Evolutionary conservation across 2,888 invertebrate genomes (phyloP).

Genomic region (Eilema sororculum): DNA sequence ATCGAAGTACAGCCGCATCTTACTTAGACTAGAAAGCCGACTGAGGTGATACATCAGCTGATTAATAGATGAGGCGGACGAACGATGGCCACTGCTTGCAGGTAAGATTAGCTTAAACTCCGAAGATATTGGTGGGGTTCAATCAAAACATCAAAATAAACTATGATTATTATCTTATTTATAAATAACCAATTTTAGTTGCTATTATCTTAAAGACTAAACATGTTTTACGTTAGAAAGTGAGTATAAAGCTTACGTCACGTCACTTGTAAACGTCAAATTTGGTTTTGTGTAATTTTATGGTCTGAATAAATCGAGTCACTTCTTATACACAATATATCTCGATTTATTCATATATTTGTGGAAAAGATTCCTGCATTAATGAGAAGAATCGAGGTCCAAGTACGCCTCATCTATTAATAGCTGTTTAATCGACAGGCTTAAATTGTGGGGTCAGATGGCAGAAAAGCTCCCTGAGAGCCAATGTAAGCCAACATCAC

Average conservation of each 20-base stretch:
- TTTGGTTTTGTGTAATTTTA: constrained; percentile 8
- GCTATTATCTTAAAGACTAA: constrained; percentile 30
- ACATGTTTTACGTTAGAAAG: constrained; percentile 43
- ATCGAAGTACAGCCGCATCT: no score
- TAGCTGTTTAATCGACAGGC: no score
- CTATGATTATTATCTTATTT: constrained; percentile 19
- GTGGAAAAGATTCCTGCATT: no score
- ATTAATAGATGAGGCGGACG: no score
- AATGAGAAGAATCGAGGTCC: no score
- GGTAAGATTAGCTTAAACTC: background rate
- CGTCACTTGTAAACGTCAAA: constrained; percentile 23
- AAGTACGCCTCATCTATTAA: no score
- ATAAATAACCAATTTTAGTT: constrained; percentile 19
- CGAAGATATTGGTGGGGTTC: background rate
- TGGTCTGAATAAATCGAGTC: constrained; percentile 6
- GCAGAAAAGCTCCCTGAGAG: no score
- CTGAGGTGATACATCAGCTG: background rate
- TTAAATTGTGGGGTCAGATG: no score
- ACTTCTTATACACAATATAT: background rate
- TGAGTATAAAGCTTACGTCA: constrained; percentile 24
- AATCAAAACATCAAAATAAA: no score
- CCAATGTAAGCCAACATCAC: background rate
- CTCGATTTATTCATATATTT: background rate
- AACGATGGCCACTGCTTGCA: background rate
- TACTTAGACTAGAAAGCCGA: no score